Conservation (phyloP, 2,888 invertebrate genomes). For the Athalia cordata region DNA sequence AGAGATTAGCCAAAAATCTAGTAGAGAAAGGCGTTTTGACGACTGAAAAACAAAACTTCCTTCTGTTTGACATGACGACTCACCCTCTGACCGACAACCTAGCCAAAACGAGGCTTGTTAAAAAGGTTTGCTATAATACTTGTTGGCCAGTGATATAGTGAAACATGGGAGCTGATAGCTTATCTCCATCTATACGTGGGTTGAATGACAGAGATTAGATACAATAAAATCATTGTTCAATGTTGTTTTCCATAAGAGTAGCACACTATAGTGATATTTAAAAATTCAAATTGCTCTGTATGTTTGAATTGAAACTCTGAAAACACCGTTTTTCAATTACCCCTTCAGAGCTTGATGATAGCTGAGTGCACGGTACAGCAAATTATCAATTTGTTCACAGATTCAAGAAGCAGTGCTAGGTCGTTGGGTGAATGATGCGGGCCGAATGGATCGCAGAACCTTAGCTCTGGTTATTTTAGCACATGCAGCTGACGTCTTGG, state of each 20-base stretch:
- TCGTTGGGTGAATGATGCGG: slow-evolving; percentile 98
- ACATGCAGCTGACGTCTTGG: slow-evolving; percentile 98
- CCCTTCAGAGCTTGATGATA: too few species aligned
- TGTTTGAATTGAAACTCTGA: too few species aligned
- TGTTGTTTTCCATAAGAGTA: too few species aligned
- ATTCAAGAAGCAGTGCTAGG: slow-evolving; percentile 98
- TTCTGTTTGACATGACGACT: slow-evolving; percentile 99
- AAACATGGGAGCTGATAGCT: slow-evolving; percentile 41
- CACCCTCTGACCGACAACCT: slow-evolving; percentile 98
- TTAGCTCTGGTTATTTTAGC: slow-evolving; percentile 95
- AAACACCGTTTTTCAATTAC: too few species aligned
- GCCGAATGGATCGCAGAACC: slow-evolving; percentile 96
- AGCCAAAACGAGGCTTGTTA: slow-evolving; percentile 96
- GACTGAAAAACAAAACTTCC: slow-evolving; percentile 99
- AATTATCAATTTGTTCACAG: slow-evolving; percentile 71
- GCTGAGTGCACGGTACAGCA: too few species aligned
- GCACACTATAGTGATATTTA: neutral
- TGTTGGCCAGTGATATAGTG: too few species aligned
- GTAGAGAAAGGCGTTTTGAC: slow-evolving; percentile 99
- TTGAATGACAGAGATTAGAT: slow-evolving; percentile 28
- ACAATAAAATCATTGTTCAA: neutral
- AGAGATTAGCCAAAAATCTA: slow-evolving; percentile 98
- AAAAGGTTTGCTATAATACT: slow-evolving; percentile 81
- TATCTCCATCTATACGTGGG: slow-evolving; percentile 4
- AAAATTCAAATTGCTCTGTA: too few species aligned